A percentile compares a stretch with the other conserved stretches of the same genome.
Conservation (phyloP, 2,888 invertebrate genomes). For the Macrophya annulata region DNA sequence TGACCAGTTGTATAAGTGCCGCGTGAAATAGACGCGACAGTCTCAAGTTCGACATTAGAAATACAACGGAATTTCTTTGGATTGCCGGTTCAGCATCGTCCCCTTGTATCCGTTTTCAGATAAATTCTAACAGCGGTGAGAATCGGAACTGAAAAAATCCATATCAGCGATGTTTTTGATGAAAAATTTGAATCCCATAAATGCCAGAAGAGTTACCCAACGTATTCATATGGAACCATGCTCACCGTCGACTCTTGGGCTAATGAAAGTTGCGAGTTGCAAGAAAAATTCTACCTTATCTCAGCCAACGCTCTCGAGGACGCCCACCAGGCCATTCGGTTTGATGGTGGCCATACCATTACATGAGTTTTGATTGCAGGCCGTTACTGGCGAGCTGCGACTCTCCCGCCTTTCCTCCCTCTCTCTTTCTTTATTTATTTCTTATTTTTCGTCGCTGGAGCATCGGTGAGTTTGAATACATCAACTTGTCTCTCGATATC, state of each 20-base stretch:
- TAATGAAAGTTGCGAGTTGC: slow-evolving; percentile 50
- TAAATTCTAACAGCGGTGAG: background rate
- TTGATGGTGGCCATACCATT: slow-evolving; percentile 73
- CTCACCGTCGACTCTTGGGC: background rate
- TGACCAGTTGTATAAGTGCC: slow-evolving; percentile 64
- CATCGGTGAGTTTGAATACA: slow-evolving; percentile 23
- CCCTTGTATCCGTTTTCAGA: background rate
- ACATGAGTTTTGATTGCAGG: slow-evolving; percentile 75
- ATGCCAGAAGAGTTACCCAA: background rate
- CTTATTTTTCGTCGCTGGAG: slow-evolving; percentile 26
- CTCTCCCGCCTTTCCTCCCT: background rate
- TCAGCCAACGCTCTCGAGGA: slow-evolving; percentile 60
- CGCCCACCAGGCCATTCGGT: slow-evolving; percentile 70
- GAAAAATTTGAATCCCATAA: background rate
- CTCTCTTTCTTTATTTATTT: background rate
- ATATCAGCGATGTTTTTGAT: background rate
- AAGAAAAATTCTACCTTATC: slow-evolving; percentile 54
- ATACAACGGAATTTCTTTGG: background rate
- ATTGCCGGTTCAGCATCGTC: no score
- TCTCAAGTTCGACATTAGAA: slow-evolving; percentile 23
- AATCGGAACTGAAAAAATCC: background rate
- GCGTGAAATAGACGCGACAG: slow-evolving; percentile 59
- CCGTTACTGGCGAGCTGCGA: slow-evolving; percentile 65
- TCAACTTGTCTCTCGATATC: background rate
- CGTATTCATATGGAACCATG: background rate